These are phyloP conservation scores for Eulithis prunata DNA, from an alignment of 2,888 invertebrate species.

Conservation along the genomic window DNA sequence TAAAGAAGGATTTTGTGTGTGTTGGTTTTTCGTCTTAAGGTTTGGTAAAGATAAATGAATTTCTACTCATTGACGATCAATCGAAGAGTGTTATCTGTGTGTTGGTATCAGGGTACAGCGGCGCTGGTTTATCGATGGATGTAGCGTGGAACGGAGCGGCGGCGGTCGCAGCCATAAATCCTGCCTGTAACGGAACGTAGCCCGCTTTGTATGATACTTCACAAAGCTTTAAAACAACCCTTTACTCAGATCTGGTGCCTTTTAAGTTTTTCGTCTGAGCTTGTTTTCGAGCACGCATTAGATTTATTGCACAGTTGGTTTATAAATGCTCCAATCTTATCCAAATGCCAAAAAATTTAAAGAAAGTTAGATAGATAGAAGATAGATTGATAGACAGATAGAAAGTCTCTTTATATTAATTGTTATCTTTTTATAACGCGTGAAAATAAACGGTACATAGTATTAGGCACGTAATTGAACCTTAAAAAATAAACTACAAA, in stretches of 20 bases:
- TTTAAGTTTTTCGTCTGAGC: background rate
- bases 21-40: constrained; percentile 41
- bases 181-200: constrained; percentile 12
- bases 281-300: background rate
- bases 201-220: constrained; percentile 26
- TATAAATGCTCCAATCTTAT: background rate
- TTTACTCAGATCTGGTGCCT: constrained; percentile 12
- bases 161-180: constrained; percentile 24
- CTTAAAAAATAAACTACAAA: no score
- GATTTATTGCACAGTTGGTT: background rate
- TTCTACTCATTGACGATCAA: constrained; percentile 81
- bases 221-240: constrained; percentile 25
- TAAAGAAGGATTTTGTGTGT: constrained; percentile 44
- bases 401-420: no score
- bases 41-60: constrained; percentile 79
- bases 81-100: constrained; percentile 76
- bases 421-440: no score
- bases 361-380: no score
- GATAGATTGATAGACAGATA: no score
- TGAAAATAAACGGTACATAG: no score
- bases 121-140: constrained; percentile 33
- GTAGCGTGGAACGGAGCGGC: constrained; percentile 19
- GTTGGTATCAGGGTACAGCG: constrained; percentile 63
- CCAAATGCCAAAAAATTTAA: background rate
- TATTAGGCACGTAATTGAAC: no score